These are phyloP conservation scores for Epinotia demarniana DNA, from an alignment of 2,888 invertebrate species.

Conservation along the genomic window DNA sequence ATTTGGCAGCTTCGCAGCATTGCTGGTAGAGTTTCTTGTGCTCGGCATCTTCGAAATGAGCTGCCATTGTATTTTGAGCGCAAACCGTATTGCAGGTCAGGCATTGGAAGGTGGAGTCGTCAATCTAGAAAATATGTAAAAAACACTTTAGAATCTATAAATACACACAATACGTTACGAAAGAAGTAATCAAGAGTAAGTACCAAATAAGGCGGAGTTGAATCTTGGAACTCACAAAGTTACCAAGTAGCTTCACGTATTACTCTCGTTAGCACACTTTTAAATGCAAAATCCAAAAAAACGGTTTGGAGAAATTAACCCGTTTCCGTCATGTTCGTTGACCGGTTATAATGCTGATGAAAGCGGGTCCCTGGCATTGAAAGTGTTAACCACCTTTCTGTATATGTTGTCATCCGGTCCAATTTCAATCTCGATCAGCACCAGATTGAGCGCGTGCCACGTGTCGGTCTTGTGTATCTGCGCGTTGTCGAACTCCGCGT, in stretches of 20 bases:
- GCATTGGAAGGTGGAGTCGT: constrained; percentile 61
- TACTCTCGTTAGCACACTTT: no score
- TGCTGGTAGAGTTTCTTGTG: constrained; percentile 50
- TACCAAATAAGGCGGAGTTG: no score
- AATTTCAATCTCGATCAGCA: constrained; percentile 59
- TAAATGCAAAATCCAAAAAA: no score
- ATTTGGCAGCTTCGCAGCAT: constrained; percentile 40
- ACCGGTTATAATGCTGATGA: neutral
- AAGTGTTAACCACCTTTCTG: constrained; percentile 55
- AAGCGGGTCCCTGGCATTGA: neutral
- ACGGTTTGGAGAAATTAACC: no score
- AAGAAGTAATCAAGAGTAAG: no score
- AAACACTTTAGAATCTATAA: no score
- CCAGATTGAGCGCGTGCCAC: constrained; percentile 61
- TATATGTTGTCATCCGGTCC: constrained; percentile 55
- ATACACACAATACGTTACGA: no score
- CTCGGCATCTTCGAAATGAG: constrained; percentile 50
- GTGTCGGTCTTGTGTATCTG: constrained; percentile 57
- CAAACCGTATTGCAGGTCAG: constrained; percentile 59
- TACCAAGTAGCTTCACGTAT: no score
- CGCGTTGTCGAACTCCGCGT: constrained; percentile 60
- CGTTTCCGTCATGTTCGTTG: no score
- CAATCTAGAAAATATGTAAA: constrained; percentile 54
- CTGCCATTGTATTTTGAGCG: constrained; percentile 44
- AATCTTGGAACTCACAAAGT: no score